Base-by-base conservation (phyloP, 2,113 vertebrate genomes). In the Datnioides undecimradiatus region DNA sequence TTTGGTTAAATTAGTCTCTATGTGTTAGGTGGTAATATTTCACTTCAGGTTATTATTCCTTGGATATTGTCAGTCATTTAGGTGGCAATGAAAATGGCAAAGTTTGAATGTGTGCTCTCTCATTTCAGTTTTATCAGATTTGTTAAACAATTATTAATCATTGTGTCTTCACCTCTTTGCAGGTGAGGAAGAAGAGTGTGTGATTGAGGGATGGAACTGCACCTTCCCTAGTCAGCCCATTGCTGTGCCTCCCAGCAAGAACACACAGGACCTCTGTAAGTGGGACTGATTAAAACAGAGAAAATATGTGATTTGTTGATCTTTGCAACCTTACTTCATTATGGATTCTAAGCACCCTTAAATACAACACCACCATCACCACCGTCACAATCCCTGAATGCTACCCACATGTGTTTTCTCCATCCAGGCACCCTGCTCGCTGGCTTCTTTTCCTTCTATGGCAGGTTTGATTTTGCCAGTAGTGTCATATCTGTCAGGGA, bases 131-230 rank as follows among this genome's bases (percentile, higher is more conserved):
- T 58, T 6, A 48, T 13, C 9, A 33, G 4, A 10, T 54, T 7
- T 17, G n/a, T 49, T 25, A 5, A 79, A 4, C 6, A 58, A 19
- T 29, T 13, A 7, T 36, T 27, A 21, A 55, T 10, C 3, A 0
- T n/a, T 21, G 3, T 64, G 9, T 43, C n/a, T 41, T 64, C 8
- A 46, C 2, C n/a, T 59, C 25, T 8, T 60, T 66, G 16, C 68
- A 98, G 97, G 93, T 83, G 95, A 96, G 13, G 95, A 94, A 2
- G 96, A 97, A 16, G 93, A 94, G 34, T 95, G 95, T 12, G 85
- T 95, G 21, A 95, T 97, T 27, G 96, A 96, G 0, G 96, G 96
- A 13, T 97, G 97, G 96, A 93, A 98, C 86, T 99, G 97, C 85
- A 97, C 95, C 55, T 97, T 99, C 73, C 95, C 96, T 12, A 95